Conservation (phyloP, 2,113 vertebrate species). For the Sisor rabdophorus region DNA sequence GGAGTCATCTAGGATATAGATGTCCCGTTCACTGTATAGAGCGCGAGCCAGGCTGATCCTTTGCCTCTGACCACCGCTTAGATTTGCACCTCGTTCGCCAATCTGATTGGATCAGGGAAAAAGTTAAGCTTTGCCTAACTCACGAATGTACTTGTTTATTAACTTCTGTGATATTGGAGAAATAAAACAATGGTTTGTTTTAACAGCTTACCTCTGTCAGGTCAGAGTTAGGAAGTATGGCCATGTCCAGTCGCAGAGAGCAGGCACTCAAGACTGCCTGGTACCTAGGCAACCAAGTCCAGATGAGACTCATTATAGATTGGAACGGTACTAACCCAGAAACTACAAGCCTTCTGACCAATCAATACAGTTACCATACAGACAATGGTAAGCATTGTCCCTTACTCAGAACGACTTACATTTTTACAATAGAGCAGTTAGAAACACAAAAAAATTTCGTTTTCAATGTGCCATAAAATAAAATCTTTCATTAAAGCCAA, state of each 20-base stretch:
- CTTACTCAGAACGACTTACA: too few relatives aligned
- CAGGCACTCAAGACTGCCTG: conserved; percentile 81
- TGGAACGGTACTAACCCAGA: not conserved
- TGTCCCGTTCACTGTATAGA: conserved; percentile 81
- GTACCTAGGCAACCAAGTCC: conserved; percentile 67
- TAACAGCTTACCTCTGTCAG: conserved; percentile 79
- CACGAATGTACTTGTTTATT: too few relatives aligned
- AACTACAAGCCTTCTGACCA: not conserved
- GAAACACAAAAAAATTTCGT: not conserved
- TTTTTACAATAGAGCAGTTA: too few relatives aligned
- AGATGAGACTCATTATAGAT: not conserved
- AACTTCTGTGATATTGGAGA: too few relatives aligned
- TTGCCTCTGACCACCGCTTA: conserved; percentile 89
- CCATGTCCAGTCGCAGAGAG: conserved; percentile 83
- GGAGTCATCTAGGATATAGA: conserved; percentile 88
- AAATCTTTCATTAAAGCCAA: too few relatives aligned
- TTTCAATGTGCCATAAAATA: not conserved
- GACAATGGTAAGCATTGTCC: too few relatives aligned
- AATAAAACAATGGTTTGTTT: not conserved
- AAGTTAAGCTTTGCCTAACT: too few relatives aligned
- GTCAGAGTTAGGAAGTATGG: conserved; percentile 81
- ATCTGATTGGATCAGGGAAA: conserved; percentile 65
- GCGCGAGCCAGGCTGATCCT: conserved; percentile 88
- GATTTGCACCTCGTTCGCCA: conserved; percentile 86
- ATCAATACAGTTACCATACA: not conserved